Evolutionary conservation across 2,888 invertebrate species (phyloP), one percentile per base, ranked within the genome.

Genomic region (Agrotis exclamationis): DNA sequence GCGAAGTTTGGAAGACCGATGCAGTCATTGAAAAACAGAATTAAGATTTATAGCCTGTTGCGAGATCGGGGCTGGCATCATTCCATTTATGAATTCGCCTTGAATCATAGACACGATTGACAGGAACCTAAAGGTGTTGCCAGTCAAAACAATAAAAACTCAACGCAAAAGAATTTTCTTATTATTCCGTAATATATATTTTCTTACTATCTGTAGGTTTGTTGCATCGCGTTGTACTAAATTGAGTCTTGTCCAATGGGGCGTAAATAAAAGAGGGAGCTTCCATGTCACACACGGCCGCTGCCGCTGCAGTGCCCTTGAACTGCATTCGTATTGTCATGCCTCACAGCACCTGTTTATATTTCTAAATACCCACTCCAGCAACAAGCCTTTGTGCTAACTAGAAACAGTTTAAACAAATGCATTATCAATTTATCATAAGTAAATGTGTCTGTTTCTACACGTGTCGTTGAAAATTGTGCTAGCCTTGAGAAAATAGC

Each of bases 301-400:
- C 74, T 18, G 64, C 64, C 58, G 60, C 78, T 76, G 79, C 79
- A 76, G 54, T 63, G 63, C 20, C 85, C 85, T 85, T 85, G 83
- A 84, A 85, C 77, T 80, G 76, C 69, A 82, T 79, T 77, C 56
- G 28, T 66, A 70, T 74, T 84, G 72, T 77, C 70, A 68, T 70
- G 56, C 47, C 63, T 66, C 72, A 74, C 66, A 47, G 51, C 74
- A 76, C 62, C 66, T 73, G 65, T 80, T 76, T 62, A 64, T 53
- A 50, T 68, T 83, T 72, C 70, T 47, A 67, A 77, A 69, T 66
- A 51, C 24, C 47, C 13, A 63, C 60, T 57, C 13, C 59, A 69
- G 69, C 65, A 68, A 66, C 51, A 76, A 56, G 56, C 53, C 53
- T 66, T 79, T 67, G 65, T 73, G 33, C 22, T 51, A 54, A 60